Evolutionary conservation across 2,888 invertebrate genomes (phyloP).

Genomic region (Synergus laeviventris): DNA sequence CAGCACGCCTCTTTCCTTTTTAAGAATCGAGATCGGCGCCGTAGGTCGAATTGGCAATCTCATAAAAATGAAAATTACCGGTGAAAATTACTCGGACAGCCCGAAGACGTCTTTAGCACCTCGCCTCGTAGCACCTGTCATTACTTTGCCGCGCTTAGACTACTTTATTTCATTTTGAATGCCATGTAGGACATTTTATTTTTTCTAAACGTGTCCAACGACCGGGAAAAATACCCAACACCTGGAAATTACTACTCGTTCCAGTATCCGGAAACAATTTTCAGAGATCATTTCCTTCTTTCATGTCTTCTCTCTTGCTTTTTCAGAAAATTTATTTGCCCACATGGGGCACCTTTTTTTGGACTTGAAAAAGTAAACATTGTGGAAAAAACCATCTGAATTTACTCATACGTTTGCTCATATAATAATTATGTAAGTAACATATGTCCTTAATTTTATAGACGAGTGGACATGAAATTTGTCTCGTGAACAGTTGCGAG

Average conservation of each 20-base stretch:
- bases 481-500: slow-evolving; percentile 17
- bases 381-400: no score
- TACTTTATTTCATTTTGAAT: slow-evolving; percentile 12
- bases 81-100: slow-evolving; percentile 48
- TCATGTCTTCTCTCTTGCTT: background rate
- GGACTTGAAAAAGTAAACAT: no score
- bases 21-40: slow-evolving; percentile 29
- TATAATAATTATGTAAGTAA: no score
- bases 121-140: slow-evolving; percentile 54
- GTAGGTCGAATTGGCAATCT: slow-evolving; percentile 36
- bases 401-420: no score
- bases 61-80: slow-evolving; percentile 48
- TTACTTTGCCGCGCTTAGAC: slow-evolving; percentile 26
- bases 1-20: slow-evolving; percentile 21
- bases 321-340: background rate
- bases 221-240: slow-evolving; percentile 13
- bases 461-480: background rate
- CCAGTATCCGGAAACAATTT: background rate
- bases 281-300: background rate
- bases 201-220: background rate
- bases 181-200: background rate
- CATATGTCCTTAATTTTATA: background rate
- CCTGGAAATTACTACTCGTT: background rate
- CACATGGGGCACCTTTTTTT: no score
- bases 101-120: slow-evolving; percentile 51